phyloP scores from a whole-genome alignment of 2,113 vertebrate genomes.

The Centrocercus urophasianus region DNA sequence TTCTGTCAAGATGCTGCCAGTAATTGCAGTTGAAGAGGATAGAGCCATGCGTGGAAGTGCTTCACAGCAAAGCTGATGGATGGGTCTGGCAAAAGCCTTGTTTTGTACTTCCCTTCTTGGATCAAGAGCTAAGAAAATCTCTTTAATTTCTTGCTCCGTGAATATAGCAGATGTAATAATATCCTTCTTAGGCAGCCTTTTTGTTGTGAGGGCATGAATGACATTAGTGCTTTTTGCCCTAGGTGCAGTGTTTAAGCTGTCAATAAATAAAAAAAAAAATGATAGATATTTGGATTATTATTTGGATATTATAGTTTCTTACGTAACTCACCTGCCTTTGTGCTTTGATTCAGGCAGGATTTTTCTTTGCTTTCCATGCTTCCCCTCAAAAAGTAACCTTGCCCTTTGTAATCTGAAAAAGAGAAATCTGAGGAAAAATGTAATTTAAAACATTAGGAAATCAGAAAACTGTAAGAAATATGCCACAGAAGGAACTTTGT shows the following conservation, averaged over 20 bases:
- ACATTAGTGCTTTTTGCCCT: not conserved
- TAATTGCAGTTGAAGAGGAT: conserved; percentile 27
- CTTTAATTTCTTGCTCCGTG: not conserved
- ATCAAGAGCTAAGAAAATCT: not conserved
- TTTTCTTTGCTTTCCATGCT: not conserved
- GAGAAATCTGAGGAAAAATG: not conserved
- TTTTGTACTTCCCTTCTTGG: conserved; percentile 51
- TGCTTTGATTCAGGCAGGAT: not conserved
- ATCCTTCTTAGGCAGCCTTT: not conserved
- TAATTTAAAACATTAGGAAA: not conserved
- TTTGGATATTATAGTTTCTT: not conserved
- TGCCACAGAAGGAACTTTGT: not conserved
- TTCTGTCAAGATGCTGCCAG: conserved; percentile 36
- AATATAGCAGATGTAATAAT: not conserved
- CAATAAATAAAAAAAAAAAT: not conserved
- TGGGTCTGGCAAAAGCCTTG: conserved; percentile 31
- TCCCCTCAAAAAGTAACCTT: not conserved
- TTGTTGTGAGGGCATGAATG: not conserved
- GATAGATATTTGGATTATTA: not conserved
- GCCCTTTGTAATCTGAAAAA: not conserved
- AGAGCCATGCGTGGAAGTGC: not conserved
- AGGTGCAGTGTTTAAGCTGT: not conserved
- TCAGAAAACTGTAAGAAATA: not conserved
- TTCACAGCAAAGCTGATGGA: conserved; percentile 32
- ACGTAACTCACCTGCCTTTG: not conserved